phyloP scores from a whole-genome alignment of 1,140 invertebrate genomes.

The Arion vulgaris region DNA sequence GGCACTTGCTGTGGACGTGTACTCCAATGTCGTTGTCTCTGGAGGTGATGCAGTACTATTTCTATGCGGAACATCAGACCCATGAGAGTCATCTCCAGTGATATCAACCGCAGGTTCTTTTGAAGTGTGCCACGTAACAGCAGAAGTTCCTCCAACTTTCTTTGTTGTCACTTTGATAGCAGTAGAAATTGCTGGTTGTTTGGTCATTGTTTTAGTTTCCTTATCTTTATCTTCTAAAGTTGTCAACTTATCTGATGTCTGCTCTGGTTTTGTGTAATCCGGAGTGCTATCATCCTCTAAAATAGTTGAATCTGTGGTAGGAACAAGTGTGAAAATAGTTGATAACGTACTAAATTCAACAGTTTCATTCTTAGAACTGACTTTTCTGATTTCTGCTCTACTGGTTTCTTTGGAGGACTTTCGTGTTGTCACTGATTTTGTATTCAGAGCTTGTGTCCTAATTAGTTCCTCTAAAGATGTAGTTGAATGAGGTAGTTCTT shows the following conservation, averaged over 20 bases:
- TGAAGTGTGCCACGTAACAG: neutral
- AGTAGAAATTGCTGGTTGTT: neutral
- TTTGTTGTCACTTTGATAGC: neutral
- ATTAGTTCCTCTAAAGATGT: neutral
- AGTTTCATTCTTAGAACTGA: neutral
- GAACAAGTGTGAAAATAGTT: conserved; percentile 16
- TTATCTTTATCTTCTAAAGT: neutral
- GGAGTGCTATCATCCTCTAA: conserved; percentile 8
- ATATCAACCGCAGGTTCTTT: neutral
- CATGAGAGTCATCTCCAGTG: neutral
- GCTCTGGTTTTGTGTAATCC: neutral
- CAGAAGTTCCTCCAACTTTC: neutral
- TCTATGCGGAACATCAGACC: neutral
- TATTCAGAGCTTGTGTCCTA: neutral
- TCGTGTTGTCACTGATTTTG: too few species aligned
- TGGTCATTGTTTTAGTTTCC: neutral
- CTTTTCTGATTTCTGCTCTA: neutral
- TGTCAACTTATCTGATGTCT: neutral
- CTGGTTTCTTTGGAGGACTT: neutral
- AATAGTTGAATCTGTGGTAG: conserved; percentile 16
- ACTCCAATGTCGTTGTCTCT: neutral
- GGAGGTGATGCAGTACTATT: neutral
- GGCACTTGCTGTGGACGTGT: neutral
- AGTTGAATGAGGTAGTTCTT: neutral
- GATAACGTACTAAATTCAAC: neutral